A percentile compares a stretch with the other conserved stretches of the same genome.
phyloP scores from a whole-genome alignment of 2,797 vertebrate species.

The Tarsius wallacei region DNA sequence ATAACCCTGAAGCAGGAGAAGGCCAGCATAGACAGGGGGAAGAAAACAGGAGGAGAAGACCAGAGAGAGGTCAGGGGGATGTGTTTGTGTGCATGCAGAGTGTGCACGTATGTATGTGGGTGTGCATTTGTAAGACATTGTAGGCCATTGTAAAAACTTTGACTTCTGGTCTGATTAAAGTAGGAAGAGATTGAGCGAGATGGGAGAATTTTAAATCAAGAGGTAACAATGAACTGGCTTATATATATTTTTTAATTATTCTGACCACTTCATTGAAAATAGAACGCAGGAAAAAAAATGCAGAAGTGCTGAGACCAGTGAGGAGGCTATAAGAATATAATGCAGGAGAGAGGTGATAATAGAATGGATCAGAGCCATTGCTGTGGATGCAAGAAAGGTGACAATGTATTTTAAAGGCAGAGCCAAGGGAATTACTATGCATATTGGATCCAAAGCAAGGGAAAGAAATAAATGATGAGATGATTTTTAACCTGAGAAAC shows the following conservation, averaged over 20 bases:
- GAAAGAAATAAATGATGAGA: background rate
- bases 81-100: background rate
- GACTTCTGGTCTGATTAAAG: background rate
- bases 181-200: background rate
- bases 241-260: background rate
- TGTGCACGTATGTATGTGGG: too few relatives aligned
- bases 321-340: background rate
- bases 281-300: background rate
- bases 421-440: background rate
- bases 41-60: background rate
- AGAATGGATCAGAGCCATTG: accelerated
- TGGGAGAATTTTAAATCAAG: background rate
- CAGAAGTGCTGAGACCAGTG: background rate
- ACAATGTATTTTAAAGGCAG: background rate
- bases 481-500: background rate
- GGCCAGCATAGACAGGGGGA: accelerated
- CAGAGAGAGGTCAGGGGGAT: background rate
- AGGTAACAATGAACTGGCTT: background rate
- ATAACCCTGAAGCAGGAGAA: background rate
- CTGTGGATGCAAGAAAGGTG: background rate
- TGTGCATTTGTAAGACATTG: background rate
- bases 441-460: background rate
- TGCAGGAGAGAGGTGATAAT: background rate
- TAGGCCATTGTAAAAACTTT: background rate
- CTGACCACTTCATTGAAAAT: background rate